A percentile compares a stretch with the other conserved stretches of the same genome.
These are phyloP conservation scores for Eunapius fragilis DNA, from an alignment of 37 sponge, comb jelly and placozoan species.

Conservation along the genomic window DNA sequence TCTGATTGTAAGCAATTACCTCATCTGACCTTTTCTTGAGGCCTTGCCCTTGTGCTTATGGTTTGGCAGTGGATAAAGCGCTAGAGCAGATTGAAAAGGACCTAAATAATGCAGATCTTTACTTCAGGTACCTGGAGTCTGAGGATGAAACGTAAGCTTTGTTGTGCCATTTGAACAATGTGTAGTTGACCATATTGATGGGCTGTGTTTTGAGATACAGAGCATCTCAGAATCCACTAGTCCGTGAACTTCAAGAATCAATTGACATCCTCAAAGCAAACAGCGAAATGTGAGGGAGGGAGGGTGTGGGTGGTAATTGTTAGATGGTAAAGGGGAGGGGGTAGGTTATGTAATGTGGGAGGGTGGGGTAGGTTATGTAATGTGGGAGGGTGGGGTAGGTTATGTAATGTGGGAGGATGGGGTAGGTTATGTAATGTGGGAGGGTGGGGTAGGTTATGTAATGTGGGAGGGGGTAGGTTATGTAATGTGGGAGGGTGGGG, in stretches of 20 bases:
- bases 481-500: neutral
- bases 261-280: neutral
- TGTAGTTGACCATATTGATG: neutral
- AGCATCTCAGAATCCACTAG: neutral
- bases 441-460: no score
- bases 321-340: no score
- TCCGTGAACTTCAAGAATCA: neutral
- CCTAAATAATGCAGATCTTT: constrained; percentile 12
- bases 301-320: no score
- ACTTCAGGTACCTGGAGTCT: constrained; percentile 11
- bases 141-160: neutral
- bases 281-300: constrained; percentile 16
- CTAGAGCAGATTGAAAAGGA: constrained; percentile 6
- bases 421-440: neutral
- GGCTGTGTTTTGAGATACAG: neutral
- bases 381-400: neutral
- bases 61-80: neutral
- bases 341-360: neutral
- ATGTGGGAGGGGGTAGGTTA: neutral
- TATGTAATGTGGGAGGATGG: no score
- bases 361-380: neutral
- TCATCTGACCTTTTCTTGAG: neutral
- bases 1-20: neutral
- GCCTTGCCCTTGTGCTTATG: neutral
- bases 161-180: no score